Base-by-base conservation (phyloP, 2,888 invertebrate species). In the Xylota segnis region DNA sequence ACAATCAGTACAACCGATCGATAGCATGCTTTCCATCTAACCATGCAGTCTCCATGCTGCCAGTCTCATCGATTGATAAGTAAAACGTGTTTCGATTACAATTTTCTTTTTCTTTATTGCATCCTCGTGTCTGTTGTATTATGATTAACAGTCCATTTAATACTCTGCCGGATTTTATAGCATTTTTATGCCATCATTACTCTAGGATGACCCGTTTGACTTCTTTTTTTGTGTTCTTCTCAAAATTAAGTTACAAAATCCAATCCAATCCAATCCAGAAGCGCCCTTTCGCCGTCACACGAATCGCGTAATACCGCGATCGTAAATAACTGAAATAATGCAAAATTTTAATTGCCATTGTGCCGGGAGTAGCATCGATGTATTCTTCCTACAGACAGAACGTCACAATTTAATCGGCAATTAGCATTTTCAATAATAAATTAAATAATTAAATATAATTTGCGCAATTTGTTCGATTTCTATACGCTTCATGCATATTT, bases 401-500 rank as follows among this genome's bases (percentile, higher is more conserved):
- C 83, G 66, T 72, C 83, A 83, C 37, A 16, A 52, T 37, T 59
- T 61, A 68, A 74, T 74, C 47, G 50, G 27, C 68, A 83, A 79
- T 83, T 78, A 78, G 61, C 66, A 56, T 83, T 77, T 83, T 83
- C 50, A 74, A 75, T 52, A 70, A 84, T 76, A 81, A 61, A 82
- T 66, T 86, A 81, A 81, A 82, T 76, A 82, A 86, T 81, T 86
- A 71, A 71, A 66, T 86, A 70, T 86, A 86, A 82, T 86, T 81
- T 66, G 84, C 45, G 70, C 66, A 56, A 83, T 71, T 79, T 68
- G 72, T 63, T 71, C 40, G 68, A 45, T 59, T 34, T 52, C 16
- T 37, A 27, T 65, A 37, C 34, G 65, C 18, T 23, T 43, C 32
- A 43, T 56, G 29, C 56, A 70, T 54, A 70, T 70, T 70, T 43